Percentiles rank a stretch among this genome's conserved stretches.
These are phyloP conservation scores for Odobenus rosmarus DNA, from an alignment of 2,113 vertebrate genomes.

Conservation along the genomic window DNA sequence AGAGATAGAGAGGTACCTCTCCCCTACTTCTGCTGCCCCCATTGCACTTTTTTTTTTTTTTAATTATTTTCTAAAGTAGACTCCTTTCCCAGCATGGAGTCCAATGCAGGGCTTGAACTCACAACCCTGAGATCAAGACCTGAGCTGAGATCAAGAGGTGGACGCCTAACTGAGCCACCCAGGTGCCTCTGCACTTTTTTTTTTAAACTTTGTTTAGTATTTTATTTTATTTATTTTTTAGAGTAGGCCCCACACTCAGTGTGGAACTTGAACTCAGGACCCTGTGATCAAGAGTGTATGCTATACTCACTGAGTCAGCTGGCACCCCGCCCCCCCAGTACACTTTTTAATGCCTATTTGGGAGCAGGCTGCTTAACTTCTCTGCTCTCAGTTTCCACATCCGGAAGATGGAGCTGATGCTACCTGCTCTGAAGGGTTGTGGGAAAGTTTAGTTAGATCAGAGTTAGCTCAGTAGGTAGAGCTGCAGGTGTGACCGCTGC, in stretches of 20 bases:
- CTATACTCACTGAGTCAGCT: neutral
- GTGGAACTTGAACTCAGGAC: neutral
- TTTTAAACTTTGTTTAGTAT: neutral
- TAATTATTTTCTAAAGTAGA: neutral
- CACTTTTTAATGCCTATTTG: neutral
- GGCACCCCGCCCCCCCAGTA: neutral
- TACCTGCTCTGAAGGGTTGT: neutral
- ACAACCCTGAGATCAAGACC: neutral
- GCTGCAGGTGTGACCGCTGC: neutral
- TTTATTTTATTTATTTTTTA: neutral
- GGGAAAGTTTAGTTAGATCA: neutral
- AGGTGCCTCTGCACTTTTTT: neutral
- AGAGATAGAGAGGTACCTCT: neutral
- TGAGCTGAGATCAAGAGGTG: neutral
- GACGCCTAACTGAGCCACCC: neutral
- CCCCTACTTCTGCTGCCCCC: neutral
- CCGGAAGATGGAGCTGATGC: neutral
- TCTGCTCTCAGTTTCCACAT: neutral
- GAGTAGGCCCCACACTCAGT: neutral
- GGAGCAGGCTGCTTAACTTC: neutral
- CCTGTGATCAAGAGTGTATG: neutral
- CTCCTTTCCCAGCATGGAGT: neutral
- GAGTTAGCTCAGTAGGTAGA: neutral
- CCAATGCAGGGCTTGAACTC: neutral
- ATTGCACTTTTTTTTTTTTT: neutral